These are phyloP conservation scores for Caenorhabditis panamensis DNA, from an alignment of 2,888 invertebrate genomes.

Conservation along the genomic window DNA sequence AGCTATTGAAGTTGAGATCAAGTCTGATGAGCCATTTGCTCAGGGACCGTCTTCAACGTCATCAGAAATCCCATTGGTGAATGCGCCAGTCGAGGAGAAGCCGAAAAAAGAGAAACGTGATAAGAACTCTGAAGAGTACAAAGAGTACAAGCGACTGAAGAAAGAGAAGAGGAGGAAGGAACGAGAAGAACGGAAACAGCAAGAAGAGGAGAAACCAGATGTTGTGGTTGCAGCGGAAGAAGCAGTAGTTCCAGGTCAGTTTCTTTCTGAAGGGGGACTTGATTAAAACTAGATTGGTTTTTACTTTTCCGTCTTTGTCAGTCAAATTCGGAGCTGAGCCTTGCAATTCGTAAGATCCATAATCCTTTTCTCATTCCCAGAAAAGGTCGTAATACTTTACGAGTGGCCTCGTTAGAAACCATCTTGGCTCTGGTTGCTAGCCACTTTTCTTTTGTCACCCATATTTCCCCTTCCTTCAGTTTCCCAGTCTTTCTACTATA, in stretches of 20 bases:
- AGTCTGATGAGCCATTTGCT: conserved; percentile 8
- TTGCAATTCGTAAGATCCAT: no score
- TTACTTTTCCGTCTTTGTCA: no score
- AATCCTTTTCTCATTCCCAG: neutral
- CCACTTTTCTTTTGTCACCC: neutral
- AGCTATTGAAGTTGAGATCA: conserved; percentile 37
- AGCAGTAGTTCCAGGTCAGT: neutral
- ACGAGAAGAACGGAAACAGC: conserved; percentile 27
- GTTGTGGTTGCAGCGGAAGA: neutral
- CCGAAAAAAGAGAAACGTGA: conserved; percentile 45
- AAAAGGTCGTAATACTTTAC: no score
- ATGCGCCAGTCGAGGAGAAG: conserved; percentile 12
- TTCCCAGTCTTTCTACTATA: neutral
- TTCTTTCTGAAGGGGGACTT: neutral
- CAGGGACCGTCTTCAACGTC: neutral
- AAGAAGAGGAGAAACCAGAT: conserved; percentile 5
- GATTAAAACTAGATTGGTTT: neutral
- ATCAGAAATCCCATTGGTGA: neutral
- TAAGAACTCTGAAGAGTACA: conserved; percentile 53
- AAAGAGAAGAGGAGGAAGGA: conserved; percentile 44
- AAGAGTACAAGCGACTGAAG: conserved; percentile 52
- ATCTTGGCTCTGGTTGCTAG: neutral
- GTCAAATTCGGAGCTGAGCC: no score
- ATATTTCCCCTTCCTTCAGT: neutral
- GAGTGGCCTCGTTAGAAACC: no score